These are phyloP conservation scores for Periphyllus acericola DNA, from an alignment of 2,888 invertebrate genomes.

Conservation along the genomic window DNA sequence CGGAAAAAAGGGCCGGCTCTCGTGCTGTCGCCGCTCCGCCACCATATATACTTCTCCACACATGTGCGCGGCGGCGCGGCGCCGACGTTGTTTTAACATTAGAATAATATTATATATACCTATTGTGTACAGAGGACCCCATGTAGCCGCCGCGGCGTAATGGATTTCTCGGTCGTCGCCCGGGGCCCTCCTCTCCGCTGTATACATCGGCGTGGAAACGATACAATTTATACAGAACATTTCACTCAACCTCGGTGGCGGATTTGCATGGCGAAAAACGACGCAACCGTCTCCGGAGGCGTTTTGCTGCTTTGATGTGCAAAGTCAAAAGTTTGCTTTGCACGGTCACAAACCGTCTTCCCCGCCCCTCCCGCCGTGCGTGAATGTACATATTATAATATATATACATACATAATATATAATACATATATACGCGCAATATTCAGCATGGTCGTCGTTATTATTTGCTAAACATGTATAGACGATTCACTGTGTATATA, in stretches of 20 bases:
- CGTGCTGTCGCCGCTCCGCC: no score
- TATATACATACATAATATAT: no score
- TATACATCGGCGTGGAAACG: background rate
- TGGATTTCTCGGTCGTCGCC: slow-evolving; percentile 21
- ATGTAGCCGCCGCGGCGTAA: background rate
- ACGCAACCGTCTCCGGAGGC: slow-evolving; percentile 21
- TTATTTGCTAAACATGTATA: no score
- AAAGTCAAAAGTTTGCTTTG: slow-evolving; percentile 27
- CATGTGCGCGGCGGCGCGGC: no score
- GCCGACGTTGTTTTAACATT: slow-evolving; percentile 13
- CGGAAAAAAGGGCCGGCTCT: no score
- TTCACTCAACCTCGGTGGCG: slow-evolving; percentile 21
- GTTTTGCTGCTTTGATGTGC: slow-evolving; percentile 33
- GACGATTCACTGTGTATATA: no score
- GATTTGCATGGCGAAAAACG: slow-evolving; percentile 36
- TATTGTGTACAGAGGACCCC: background rate
- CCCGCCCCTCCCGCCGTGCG: background rate
- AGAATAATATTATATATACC: background rate
- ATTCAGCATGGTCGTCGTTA: no score
- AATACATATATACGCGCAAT: no score
- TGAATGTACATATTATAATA: no score
- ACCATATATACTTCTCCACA: no score
- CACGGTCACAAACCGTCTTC: background rate
- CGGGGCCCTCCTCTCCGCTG: background rate
- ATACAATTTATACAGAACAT: background rate